A percentile compares a stretch with the other conserved stretches of the same genome.
Evolutionary conservation across 2,113 vertebrate genomes (phyloP).

Genomic region (Tetraodon nigroviridis): DNA sequence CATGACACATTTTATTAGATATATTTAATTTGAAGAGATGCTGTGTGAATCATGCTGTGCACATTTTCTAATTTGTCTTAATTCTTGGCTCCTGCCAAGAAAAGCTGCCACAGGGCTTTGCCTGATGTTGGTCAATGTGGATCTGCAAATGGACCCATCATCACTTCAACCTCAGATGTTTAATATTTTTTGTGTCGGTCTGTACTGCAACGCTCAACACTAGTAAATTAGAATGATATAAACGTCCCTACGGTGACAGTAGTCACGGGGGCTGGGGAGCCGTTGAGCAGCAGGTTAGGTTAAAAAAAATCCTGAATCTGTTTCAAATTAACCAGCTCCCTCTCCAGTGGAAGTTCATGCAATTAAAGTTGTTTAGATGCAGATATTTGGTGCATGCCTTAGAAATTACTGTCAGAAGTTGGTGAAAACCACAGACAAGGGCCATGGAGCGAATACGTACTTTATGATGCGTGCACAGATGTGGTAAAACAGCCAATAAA

Average conservation of each 20-base stretch:
- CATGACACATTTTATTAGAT: background rate
- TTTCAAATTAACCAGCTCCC: conserved; percentile 53
- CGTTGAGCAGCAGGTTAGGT: background rate
- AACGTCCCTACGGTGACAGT: too few species aligned
- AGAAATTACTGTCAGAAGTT: conserved; percentile 10
- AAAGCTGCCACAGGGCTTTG: background rate
- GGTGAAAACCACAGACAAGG: conserved; percentile 12
- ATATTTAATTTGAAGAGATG: conserved; percentile 1
- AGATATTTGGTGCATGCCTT: conserved; percentile 25
- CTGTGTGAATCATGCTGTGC: conserved; percentile 12
- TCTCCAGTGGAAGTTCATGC: conserved; percentile 34
- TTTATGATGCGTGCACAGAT: conserved; percentile 22
- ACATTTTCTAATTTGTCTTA: conserved; percentile 30
- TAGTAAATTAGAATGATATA: background rate
- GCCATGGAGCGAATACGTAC: conserved; percentile 1
- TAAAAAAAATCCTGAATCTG: conserved; percentile 36
- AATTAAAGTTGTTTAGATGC: conserved; percentile 51
- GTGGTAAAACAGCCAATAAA: conserved; percentile 32
- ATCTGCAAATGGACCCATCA: too few species aligned
- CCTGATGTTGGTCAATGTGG: background rate
- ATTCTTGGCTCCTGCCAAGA: background rate
- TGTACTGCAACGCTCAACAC: background rate
- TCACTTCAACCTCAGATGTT: too few species aligned
- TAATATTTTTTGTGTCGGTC: too few species aligned
- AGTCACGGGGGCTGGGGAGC: too few species aligned